Base-by-base conservation (phyloP, 2,888 invertebrate genomes). In the Smittia sp. region DNA sequence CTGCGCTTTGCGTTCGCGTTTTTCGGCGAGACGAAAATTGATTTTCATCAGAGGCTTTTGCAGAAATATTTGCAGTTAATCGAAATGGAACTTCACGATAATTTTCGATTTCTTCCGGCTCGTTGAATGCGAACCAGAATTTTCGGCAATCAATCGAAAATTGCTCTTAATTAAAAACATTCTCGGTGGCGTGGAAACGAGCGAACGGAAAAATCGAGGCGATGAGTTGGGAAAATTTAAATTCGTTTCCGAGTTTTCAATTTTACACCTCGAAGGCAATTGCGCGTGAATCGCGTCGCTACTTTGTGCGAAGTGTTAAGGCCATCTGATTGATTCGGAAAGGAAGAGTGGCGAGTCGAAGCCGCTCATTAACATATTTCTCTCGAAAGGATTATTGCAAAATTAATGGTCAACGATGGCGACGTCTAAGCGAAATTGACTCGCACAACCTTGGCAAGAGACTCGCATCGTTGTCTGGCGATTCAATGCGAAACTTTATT, bases 41-140 rank as follows among this genome's bases (percentile, higher is more conserved):
- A 46, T 46, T 46, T 46, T 46, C 15, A n/a, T 15, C 13, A n/a
- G 13, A 15, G 46, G n/a, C 6, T 2, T 46, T 46, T 15, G 46
- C 46, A 11, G 13, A 39, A 46, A 46, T 46, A n/a, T 46, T 46
- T 46, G 46, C 46, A 46, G 46, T 46, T 46, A 46, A 46, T 46
- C 46, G 46, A 46, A 46, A 46, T 15, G 15, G 15, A 46, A 15
- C 46, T 46, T 11, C 46, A 15, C 46, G 2, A 46, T 46, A 15
- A 46, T 46, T 46, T 11, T 46, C 46, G 11, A 46, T 46, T 46
- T 15, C 46, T n/a, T 46, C 13, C 46, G 46, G 46, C 46, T 46
- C 46, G 46, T 46, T 46, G 15, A 15, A 13, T 46, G 13, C 11
- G 46, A 46, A 32, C 15, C 46, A 46, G 46, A 46, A 46, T n/a